phyloP scores from a whole-genome alignment of 2,888 invertebrate species.

The Psylliodes chrysocephalus region DNA sequence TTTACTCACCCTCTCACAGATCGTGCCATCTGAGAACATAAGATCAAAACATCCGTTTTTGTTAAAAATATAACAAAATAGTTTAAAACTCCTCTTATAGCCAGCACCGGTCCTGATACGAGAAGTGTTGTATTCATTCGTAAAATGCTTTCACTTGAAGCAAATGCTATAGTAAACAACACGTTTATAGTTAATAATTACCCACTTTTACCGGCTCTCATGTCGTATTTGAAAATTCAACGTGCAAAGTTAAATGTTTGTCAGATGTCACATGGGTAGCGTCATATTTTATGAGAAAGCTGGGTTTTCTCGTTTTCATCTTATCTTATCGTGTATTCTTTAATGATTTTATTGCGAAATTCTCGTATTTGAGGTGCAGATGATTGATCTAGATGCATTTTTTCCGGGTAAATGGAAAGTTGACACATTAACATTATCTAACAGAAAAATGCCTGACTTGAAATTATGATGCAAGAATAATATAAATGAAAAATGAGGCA shows the following conservation, averaged over 20 bases:
- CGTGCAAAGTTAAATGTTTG: background rate
- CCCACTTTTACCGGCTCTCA: background rate
- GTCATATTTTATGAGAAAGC: slow-evolving; percentile 14
- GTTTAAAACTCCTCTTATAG: background rate
- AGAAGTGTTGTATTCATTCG: slow-evolving; percentile 3
- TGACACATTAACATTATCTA: background rate
- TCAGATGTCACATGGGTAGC: background rate
- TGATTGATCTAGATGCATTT: slow-evolving; percentile 3
- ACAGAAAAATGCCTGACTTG: background rate
- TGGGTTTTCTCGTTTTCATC: background rate
- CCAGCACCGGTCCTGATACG: background rate
- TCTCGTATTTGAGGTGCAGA: background rate
- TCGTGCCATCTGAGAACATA: no score
- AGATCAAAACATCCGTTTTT: no score
- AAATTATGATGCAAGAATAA: background rate
- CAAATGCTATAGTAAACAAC: slow-evolving; percentile 19
- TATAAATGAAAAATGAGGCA: no score
- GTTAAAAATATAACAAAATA: no score
- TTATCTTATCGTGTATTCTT: background rate
- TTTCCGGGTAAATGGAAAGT: slow-evolving; percentile 10
- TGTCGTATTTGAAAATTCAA: slow-evolving; percentile 14
- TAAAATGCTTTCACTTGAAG: slow-evolving; percentile 23
- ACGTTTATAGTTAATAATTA: background rate
- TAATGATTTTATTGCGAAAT: background rate
- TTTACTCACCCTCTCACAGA: no score